A percentile compares a stretch with the other conserved stretches of the same genome.
Evolutionary conservation across 2,113 vertebrate genomes (phyloP).

Genomic region (Toxostoma redivivum): DNA sequence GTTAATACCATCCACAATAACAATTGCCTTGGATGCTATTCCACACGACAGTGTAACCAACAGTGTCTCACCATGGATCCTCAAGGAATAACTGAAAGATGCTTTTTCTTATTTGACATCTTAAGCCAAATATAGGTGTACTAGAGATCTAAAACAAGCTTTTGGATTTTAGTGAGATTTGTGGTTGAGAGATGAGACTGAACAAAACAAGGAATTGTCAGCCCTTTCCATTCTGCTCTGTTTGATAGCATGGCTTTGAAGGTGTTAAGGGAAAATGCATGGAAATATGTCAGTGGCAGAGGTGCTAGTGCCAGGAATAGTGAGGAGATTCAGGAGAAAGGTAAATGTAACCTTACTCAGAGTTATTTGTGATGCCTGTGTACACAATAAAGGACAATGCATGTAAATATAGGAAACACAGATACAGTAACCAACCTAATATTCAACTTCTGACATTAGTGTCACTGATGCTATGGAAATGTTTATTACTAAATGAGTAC

Average conservation of each 20-base stretch:
- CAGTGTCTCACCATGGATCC: not conserved
- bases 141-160: not conserved
- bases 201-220: not conserved
- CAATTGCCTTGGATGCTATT: not conserved
- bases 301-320: not conserved
- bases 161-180: not conserved
- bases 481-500: not conserved
- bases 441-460: not conserved
- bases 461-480: not conserved
- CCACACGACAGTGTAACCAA: not conserved
- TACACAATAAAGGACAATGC: not conserved
- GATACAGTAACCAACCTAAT: not conserved
- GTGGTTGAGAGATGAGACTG: not conserved
- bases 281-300: not conserved
- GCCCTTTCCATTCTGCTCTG: not conserved
- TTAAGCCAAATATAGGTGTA: not conserved
- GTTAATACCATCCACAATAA: not conserved
- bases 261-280: not conserved
- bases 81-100: not conserved
- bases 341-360: not conserved
- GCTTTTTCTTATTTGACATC: not conserved
- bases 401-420: not conserved
- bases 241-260: not conserved
- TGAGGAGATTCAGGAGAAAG: not conserved
- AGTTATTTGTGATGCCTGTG: not conserved